Evolutionary conservation across 2,888 invertebrate species (phyloP), one percentile per base, ranked within the genome.

Genomic region (Phasia obesa): DNA sequence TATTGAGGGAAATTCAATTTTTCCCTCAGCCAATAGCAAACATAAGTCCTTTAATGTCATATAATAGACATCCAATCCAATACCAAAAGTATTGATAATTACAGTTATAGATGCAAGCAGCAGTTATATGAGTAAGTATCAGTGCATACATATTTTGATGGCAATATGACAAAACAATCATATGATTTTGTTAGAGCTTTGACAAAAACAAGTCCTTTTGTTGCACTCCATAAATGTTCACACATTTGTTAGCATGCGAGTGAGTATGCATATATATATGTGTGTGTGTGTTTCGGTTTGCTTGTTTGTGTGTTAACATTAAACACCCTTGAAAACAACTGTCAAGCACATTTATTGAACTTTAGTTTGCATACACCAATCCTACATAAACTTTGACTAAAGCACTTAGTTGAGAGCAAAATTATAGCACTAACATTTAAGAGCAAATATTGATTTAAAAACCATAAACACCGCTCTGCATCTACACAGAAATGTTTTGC

Each of bases 311-410:
- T 65, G 55, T 51, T 59, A 13, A 44, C 42, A 55, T 69, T 53
- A 75, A 77, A 88, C 89, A 88, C 89, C 88, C 89, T 88, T 88
- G 88, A 87, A 88, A 87, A 83, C 85, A 88, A 88, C 88, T 88
- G 89, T 88, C 89, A 88, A 88, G 88, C 86, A 87, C 87, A 88
- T 88, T 87, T 79, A 73, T 73, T 79, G 79, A 79, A 84, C 78
- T 75, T 57, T 75, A 23, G 60, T 60, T 55, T 60, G 49, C 57
- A 49, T 15, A 60, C 38, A 70, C 13, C 5, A 35, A 62, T 31
- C 35, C 21, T 49, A 47, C n/a, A 65, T 7, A 38, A 27, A 53
- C 35, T 35, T 27, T n/a, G 25, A 49, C 2, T 6, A 38, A 42
- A 23, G 13, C 35, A 23, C 27, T 19, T n/a, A 49, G 27, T 31